Evolutionary conservation across 2,888 invertebrate genomes (phyloP).

Genomic region (Miltochrista miniata): DNA sequence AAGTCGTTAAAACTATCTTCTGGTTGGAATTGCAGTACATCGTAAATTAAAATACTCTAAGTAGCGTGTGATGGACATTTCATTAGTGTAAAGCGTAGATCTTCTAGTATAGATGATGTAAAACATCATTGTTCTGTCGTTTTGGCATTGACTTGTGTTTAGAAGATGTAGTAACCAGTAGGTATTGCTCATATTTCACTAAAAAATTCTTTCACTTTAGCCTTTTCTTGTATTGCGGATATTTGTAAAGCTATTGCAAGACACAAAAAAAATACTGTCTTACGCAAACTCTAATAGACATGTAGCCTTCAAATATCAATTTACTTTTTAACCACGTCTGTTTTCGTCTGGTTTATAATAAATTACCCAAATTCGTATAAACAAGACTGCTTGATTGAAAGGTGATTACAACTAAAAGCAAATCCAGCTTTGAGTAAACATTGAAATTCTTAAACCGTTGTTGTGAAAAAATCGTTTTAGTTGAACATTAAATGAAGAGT

Average conservation of each 20-base stretch:
- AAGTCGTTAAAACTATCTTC: too few relatives aligned
- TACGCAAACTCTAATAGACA: slow-evolving; percentile 14
- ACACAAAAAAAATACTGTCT: background rate
- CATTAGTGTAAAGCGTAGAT: background rate
- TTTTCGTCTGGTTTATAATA: slow-evolving; percentile 18
- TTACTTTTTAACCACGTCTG: slow-evolving; percentile 19
- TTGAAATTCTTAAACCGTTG: slow-evolving; percentile 7
- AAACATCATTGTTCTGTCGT: slow-evolving; percentile 47
- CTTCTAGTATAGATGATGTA: slow-evolving; percentile 39
- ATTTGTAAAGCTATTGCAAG: slow-evolving; percentile 19
- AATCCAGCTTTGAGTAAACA: slow-evolving; percentile 19
- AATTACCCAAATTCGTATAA: slow-evolving; percentile 18
- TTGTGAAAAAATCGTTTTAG: background rate
- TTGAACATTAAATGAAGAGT: slow-evolving; percentile 14
- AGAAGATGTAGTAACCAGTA: slow-evolving; percentile 50
- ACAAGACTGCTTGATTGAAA: slow-evolving; percentile 18
- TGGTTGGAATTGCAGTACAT: too few relatives aligned
- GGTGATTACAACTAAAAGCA: slow-evolving; percentile 21
- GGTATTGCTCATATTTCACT: slow-evolving; percentile 41
- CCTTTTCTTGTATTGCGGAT: slow-evolving; percentile 30
- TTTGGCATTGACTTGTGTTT: slow-evolving; percentile 49
- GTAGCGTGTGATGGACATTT: too few relatives aligned
- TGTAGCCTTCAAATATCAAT: slow-evolving; percentile 21
- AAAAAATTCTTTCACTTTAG: slow-evolving; percentile 51
- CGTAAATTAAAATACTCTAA: too few relatives aligned